These are phyloP conservation scores for Synergus gifuensis DNA, from an alignment of 2,888 invertebrate species.

Conservation along the genomic window DNA sequence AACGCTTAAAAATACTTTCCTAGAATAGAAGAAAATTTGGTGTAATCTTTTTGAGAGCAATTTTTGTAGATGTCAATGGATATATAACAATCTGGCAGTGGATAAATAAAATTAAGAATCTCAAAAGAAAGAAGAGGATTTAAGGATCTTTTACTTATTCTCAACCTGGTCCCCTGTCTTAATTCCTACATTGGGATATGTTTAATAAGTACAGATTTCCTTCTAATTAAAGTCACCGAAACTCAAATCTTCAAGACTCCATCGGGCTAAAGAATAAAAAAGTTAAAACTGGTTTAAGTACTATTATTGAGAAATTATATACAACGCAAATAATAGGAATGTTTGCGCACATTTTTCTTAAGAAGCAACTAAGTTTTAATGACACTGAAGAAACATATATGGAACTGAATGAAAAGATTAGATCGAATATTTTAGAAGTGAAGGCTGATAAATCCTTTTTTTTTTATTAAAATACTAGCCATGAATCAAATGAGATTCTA, in stretches of 20 bases:
- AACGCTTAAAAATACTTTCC: background rate
- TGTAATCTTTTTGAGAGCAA: background rate
- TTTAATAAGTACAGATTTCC: background rate
- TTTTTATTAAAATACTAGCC: conserved; percentile 31
- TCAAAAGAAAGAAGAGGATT: background rate
- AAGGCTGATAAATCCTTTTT: background rate
- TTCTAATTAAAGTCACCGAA: background rate
- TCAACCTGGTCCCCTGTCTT: background rate
- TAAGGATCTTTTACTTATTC: background rate
- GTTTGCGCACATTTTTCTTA: conserved; percentile 5
- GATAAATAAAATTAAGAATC: background rate
- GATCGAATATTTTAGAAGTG: background rate
- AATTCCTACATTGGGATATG: background rate
- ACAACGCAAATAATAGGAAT: conserved; percentile 13
- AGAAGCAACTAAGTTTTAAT: background rate
- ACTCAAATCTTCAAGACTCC: background rate
- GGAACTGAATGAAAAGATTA: too few species aligned
- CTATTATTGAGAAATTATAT: conserved; percentile 1
- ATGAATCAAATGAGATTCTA: background rate
- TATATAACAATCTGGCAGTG: background rate
- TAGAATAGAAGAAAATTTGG: background rate
- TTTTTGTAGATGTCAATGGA: background rate
- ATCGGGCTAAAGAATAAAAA: background rate
- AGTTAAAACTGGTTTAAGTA: conserved; percentile 16
- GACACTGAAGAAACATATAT: background rate